These are phyloP conservation scores for Oryzias sinensis DNA, from an alignment of 2,797 vertebrate species.

Conservation along the genomic window DNA sequence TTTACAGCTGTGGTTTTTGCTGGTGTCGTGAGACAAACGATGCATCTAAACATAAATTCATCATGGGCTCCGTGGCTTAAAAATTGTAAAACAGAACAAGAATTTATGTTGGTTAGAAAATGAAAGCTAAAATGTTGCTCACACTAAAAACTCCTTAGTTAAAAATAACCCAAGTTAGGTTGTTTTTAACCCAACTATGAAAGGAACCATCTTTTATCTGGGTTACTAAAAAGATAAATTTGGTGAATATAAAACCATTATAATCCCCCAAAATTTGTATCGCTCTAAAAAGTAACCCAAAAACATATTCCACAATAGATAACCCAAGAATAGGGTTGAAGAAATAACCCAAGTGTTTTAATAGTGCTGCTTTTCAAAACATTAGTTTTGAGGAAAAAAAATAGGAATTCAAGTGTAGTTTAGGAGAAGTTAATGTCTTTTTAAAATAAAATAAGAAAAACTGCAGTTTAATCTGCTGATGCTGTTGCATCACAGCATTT, in stretches of 20 bases:
- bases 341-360: background rate
- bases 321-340: no score
- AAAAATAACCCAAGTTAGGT: background rate
- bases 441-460: no score
- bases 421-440: no score
- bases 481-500: no score
- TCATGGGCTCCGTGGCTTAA: conserved; percentile 2
- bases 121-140: background rate
- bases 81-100: background rate
- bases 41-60: conserved; percentile 19
- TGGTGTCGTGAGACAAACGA: conserved; percentile 24
- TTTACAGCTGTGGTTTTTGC: conserved; percentile 28
- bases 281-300: no score
- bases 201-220: no score
- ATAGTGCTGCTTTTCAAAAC: background rate
- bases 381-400: background rate
- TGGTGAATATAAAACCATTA: no score
- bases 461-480: no score
- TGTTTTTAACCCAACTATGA: no score
- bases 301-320: background rate
- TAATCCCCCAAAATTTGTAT: no score
- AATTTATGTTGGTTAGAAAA: background rate
- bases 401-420: background rate
- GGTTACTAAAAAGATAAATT: no score
- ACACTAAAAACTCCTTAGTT: background rate